Percentiles rank a stretch among this genome's conserved stretches.
These are phyloP conservation scores for Trichonephila clavata DNA, from an alignment of 1,140 invertebrate genomes.

Conservation along the genomic window DNA sequence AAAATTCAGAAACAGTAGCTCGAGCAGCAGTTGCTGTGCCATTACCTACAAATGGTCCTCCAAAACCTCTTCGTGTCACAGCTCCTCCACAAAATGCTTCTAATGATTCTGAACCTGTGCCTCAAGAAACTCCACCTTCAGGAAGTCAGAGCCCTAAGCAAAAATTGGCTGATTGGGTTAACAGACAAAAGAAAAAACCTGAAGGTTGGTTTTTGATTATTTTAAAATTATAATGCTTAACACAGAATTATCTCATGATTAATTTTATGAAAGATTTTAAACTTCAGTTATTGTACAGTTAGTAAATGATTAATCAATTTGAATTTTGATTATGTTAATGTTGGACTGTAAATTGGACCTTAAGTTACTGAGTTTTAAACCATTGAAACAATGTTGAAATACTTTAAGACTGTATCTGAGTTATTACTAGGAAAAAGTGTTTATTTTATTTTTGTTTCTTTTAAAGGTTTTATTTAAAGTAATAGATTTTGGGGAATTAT, in stretches of 20 bases:
- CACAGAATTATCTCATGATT: not conserved
- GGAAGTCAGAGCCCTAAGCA: slow-evolving; percentile 63
- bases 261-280: no score
- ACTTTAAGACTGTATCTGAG: no score
- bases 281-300: no score
- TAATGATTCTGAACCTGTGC: not conserved
- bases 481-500: no score
- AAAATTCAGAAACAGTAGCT: slow-evolving; percentile 67
- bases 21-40: slow-evolving; percentile 63
- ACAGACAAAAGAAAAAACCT: slow-evolving; percentile 71
- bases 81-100: not conserved
- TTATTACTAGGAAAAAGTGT: no score
- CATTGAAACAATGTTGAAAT: no score
- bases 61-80: slow-evolving; percentile 39
- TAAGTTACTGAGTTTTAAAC: no score
- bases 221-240: not conserved
- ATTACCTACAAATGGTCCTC: not conserved
- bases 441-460: no score
- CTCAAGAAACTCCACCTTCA: slow-evolving; percentile 49
- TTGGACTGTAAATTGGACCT: no score
- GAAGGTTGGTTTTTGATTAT: slow-evolving; percentile 48
- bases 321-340: no score
- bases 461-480: no score
- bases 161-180: slow-evolving; percentile 71
- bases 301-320: no score